A percentile compares a stretch with the other conserved stretches of the same genome.
Evolutionary conservation across 92 coral and sea anemone genomes (phyloP).

Genomic region (Metridium senile): DNA sequence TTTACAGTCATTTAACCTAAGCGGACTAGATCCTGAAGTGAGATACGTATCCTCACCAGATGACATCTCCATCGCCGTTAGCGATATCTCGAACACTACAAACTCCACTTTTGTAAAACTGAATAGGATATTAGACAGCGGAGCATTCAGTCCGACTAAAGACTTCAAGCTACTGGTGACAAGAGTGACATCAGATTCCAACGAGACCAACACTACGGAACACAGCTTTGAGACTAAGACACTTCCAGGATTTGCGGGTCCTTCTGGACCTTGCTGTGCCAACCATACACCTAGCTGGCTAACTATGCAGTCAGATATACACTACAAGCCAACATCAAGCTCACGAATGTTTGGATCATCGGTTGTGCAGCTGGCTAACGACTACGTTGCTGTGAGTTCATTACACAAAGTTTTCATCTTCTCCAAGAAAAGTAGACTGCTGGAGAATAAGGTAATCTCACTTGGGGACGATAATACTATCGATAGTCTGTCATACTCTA

Average conservation of each 20-base stretch:
- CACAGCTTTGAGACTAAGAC: conserved; percentile 54
- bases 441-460: background rate
- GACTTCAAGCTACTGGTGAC: conserved; percentile 68
- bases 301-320: conserved; percentile 63
- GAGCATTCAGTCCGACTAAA: conserved; percentile 62
- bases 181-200: conserved; percentile 68
- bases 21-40: conserved; percentile 18
- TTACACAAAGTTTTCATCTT: conserved; percentile 58
- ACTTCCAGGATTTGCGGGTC: conserved; percentile 72
- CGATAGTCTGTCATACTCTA: conserved; percentile 28
- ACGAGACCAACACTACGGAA: conserved; percentile 79
- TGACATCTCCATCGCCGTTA: conserved; percentile 49
- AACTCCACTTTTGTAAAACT: conserved; percentile 23
- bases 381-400: conserved; percentile 64
- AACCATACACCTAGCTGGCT: conserved; percentile 44
- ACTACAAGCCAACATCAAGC: conserved; percentile 73
- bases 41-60: conserved; percentile 67
- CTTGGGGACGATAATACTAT: conserved; percentile 17
- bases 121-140: conserved; percentile 49
- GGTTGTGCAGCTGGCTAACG: conserved; percentile 56
- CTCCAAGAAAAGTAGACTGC: conserved; percentile 35
- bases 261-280: conserved; percentile 87
- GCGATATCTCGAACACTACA: conserved; percentile 29
- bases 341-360: conserved; percentile 70
- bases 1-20: conserved; percentile 57